Conservation (phyloP, 2,888 invertebrate species). For the Zelleria hepariella region DNA sequence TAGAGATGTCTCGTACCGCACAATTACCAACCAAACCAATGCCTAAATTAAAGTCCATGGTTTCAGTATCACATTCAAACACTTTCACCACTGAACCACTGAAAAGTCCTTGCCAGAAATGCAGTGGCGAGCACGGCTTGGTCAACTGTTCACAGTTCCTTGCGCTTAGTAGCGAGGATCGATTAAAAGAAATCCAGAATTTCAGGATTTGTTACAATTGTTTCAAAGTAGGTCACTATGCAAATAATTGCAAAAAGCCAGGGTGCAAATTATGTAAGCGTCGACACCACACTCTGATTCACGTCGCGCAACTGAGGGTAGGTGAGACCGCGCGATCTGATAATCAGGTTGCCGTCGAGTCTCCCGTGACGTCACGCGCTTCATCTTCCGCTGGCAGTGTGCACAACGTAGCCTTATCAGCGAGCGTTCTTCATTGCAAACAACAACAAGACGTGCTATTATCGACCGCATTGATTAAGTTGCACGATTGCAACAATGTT, state of each 20-base stretch:
- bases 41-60: not conserved
- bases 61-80: too few species aligned
- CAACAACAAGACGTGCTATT: not conserved
- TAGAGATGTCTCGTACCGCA: not conserved
- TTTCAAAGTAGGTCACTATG: too few species aligned
- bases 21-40: not conserved
- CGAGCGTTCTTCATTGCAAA: too few species aligned
- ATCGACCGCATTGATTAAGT: not conserved
- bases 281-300: not conserved
- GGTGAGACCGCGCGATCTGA: too few species aligned
- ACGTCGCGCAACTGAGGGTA: not conserved
- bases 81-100: not conserved
- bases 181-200: too few species aligned
- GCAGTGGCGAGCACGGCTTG: not conserved
- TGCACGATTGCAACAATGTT: not conserved
- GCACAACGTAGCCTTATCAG: not conserved
- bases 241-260: slow-evolving; percentile 7
- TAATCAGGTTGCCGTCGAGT: not conserved
- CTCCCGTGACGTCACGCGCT: too few species aligned
- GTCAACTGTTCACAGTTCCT: not conserved
- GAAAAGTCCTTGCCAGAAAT: too few species aligned
- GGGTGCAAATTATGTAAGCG: slow-evolving; percentile 9
- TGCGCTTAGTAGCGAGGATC: slow-evolving; percentile 1
- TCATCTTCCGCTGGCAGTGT: not conserved
- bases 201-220: slow-evolving; percentile 8